These are phyloP conservation scores for Cataglyphis albicans DNA, from an alignment of 2,888 invertebrate genomes.

Conservation along the genomic window DNA sequence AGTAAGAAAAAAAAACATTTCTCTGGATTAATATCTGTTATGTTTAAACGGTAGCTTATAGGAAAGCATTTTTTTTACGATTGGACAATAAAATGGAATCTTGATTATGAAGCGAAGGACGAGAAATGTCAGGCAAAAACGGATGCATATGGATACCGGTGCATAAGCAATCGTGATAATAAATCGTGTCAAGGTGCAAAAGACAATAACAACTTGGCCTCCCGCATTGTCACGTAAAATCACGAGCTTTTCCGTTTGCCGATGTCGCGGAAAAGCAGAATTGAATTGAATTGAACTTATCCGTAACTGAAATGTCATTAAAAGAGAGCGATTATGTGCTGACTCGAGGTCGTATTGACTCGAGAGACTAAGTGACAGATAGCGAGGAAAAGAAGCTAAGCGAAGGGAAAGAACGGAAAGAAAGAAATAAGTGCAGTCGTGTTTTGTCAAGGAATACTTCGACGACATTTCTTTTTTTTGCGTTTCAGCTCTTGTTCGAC, in stretches of 20 bases:
- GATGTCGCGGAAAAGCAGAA: slow-evolving; percentile 54
- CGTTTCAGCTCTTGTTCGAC: not conserved
- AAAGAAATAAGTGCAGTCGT: slow-evolving; percentile 5
- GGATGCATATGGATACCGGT: slow-evolving; percentile 26
- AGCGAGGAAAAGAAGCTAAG: not conserved
- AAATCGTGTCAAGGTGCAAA: slow-evolving; percentile 57
- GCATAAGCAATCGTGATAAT: slow-evolving; percentile 14
- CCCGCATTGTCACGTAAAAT: slow-evolving; percentile 49
- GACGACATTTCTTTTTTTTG: slow-evolving; percentile 13
- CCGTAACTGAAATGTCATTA: slow-evolving; percentile 65
- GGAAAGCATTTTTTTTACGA: slow-evolving; percentile 23
- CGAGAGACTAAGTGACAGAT: slow-evolving; percentile 40
- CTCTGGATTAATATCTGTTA: slow-evolving; percentile 8
- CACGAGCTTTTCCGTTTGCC: slow-evolving; percentile 38
- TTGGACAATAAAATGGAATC: slow-evolving; percentile 5
- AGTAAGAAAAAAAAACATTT: not conserved
- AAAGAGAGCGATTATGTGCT: slow-evolving; percentile 55
- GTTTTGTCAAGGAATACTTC: slow-evolving; percentile 47
- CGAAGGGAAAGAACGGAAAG: not conserved
- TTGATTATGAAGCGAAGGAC: slow-evolving; percentile 1
- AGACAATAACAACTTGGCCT: slow-evolving; percentile 47
- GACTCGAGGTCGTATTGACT: slow-evolving; percentile 35
- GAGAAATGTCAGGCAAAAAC: not conserved
- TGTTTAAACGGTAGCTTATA: not conserved
- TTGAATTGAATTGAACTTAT: slow-evolving; percentile 67